Conservation (phyloP, 2,888 invertebrate species). For the Sphaerophoria taeniata region DNA sequence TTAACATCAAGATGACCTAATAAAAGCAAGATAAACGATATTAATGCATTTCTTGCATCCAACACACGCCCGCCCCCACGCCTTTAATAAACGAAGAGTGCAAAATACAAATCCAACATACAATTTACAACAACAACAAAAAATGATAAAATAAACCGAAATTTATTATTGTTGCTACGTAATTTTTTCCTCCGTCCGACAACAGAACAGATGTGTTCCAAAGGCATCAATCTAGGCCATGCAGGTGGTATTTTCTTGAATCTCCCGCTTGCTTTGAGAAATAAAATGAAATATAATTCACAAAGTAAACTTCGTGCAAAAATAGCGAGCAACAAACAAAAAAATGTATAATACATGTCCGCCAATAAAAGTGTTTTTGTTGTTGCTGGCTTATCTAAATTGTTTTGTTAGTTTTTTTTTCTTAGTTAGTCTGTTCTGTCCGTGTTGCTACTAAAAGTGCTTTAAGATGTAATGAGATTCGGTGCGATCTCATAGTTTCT, state of each 20-base stretch:
- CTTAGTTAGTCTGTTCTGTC: slow-evolving; percentile 4
- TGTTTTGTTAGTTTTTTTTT: slow-evolving; percentile 27
- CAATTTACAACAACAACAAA: slow-evolving; percentile 40
- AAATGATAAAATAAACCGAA: slow-evolving; percentile 23
- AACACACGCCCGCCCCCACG: slow-evolving; percentile 57
- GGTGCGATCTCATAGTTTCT: slow-evolving; percentile 66
- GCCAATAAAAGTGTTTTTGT: slow-evolving; percentile 42
- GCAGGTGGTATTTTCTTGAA: slow-evolving; percentile 75
- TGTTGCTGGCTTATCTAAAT: slow-evolving; percentile 25
- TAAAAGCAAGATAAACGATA: slow-evolving; percentile 66
- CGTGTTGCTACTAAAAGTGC: slow-evolving; percentile 37
- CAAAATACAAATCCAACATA: slow-evolving; percentile 10
- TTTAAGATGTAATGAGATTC: slow-evolving; percentile 61
- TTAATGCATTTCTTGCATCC: slow-evolving; percentile 49
- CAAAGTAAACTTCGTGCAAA: slow-evolving; percentile 62
- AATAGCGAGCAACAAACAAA: slow-evolving; percentile 19
- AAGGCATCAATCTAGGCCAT: slow-evolving; percentile 73
- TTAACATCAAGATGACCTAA: slow-evolving; percentile 68
- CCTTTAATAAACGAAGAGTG: slow-evolving; percentile 27
- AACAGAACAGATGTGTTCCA: slow-evolving; percentile 59
- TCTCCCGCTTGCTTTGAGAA: slow-evolving; percentile 29
- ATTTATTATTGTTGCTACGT: slow-evolving; percentile 30
- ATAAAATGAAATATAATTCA: slow-evolving; percentile 17
- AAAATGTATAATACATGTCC: slow-evolving; percentile 37
- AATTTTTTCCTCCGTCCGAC: slow-evolving; percentile 31